These are phyloP conservation scores for Paratilapia polleni DNA, from an alignment of 2,113 vertebrate genomes.

Conservation along the genomic window DNA sequence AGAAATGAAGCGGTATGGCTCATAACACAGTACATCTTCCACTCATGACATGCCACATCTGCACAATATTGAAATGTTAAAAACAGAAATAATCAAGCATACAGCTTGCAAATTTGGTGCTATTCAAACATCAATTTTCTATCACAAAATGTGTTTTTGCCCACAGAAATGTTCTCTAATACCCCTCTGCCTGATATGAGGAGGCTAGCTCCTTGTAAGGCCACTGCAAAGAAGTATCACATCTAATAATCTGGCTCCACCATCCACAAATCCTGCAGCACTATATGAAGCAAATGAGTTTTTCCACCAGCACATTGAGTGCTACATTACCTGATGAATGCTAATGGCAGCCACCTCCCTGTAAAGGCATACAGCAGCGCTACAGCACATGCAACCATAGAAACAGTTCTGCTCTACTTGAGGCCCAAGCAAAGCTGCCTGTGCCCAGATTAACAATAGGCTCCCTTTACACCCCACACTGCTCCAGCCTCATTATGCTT, in stretches of 20 bases:
- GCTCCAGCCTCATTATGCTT: conserved; percentile 57
- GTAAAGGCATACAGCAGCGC: conserved; percentile 67
- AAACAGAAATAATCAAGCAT: conserved; percentile 16
- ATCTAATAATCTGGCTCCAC: conserved; percentile 42
- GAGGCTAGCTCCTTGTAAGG: not conserved
- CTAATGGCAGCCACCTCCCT: conserved; percentile 73
- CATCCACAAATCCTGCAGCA: conserved; percentile 54
- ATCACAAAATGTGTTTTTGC: conserved; percentile 20
- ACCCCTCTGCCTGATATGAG: not conserved
- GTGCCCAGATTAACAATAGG: conserved; percentile 78
- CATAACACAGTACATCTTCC: not conserved
- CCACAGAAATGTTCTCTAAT: conserved; percentile 14
- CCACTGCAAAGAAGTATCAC: conserved; percentile 12
- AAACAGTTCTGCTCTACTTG: conserved; percentile 79
- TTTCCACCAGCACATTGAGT: conserved; percentile 56
- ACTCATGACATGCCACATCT: not conserved
- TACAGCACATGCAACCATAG: conserved; percentile 76
- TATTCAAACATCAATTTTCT: conserved; percentile 15
- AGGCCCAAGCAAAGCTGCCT: conserved; percentile 58
- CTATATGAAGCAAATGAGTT: conserved; percentile 69
- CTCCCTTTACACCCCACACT: conserved; percentile 51
- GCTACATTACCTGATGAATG: conserved; percentile 73
- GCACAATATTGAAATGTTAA: not conserved
- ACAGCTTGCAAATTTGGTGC: not conserved
- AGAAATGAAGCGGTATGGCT: conserved; percentile 7